Percentiles rank a stretch among this genome's conserved stretches.
Conservation (phyloP, 2,888 invertebrate species). For the Gari tellinella region DNA sequence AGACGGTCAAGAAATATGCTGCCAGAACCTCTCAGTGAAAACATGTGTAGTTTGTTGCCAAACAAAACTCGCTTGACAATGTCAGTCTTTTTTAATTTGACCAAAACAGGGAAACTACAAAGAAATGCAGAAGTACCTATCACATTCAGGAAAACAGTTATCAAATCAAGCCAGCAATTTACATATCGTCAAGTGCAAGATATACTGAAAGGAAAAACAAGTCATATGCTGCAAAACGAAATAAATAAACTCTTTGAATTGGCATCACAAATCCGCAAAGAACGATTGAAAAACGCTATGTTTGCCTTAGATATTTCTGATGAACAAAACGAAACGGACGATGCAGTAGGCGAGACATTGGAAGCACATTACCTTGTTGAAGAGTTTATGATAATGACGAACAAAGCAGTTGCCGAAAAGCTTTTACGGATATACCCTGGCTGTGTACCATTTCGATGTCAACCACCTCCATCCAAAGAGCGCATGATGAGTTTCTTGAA, state of each 20-base stretch:
- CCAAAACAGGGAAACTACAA: slow-evolving; percentile 10
- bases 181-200: slow-evolving; percentile 49
- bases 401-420: slow-evolving; percentile 32
- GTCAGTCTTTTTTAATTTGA: slow-evolving; percentile 53
- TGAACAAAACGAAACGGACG: neutral
- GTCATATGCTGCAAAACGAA: slow-evolving; percentile 3
- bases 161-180: slow-evolving; percentile 30
- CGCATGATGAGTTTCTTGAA: slow-evolving; percentile 36
- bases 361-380: slow-evolving; percentile 59
- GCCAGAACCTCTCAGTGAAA: slow-evolving; percentile 55
- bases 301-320: slow-evolving; percentile 28
- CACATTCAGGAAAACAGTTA: slow-evolving; percentile 16
- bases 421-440: slow-evolving; percentile 32
- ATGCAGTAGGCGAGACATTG: slow-evolving; percentile 9
- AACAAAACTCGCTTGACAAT: slow-evolving; percentile 48
- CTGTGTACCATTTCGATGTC: slow-evolving; percentile 47
- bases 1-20: slow-evolving; percentile 52
- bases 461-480: slow-evolving; percentile 26
- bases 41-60: slow-evolving; percentile 51
- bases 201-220: slow-evolving; percentile 9
- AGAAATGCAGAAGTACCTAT: neutral
- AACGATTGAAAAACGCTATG: slow-evolving; percentile 37
- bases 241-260: slow-evolving; percentile 30
- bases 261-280: slow-evolving; percentile 32
- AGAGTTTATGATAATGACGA: slow-evolving; percentile 59